Evolutionary conservation across 2,888 invertebrate species (phyloP), one percentile per base, ranked within the genome.

Genomic region (Arctia plantaginis): DNA sequence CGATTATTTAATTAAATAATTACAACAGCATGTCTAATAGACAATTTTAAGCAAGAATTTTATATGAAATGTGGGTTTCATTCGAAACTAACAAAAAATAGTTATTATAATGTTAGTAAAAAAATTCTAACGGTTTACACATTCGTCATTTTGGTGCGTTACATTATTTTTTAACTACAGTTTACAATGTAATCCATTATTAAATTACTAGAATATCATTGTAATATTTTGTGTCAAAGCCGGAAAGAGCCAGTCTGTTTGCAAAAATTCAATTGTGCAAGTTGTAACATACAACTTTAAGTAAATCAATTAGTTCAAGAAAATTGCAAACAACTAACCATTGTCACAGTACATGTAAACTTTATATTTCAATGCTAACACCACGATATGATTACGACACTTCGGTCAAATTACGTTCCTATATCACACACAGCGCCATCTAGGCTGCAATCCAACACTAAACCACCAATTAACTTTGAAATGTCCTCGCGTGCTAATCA

Each of bases 111-210:
- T 79, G 86, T 91, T 90, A 90, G 87, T 88, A 88, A 82, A 80
- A 82, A 86, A 89, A 86, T 77, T 86, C 89, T 91, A 90, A 79
- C 83, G 85, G 82, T 87, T 83, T 86, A 75, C 67, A 73, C 69
- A 77, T 69, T 73, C 73, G 73, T 77, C 74, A 68, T 70, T 3
- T 47, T 15, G 69, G 20, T 59, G 30, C 74, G 64, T 73, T 69
- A 77, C 79, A 81, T 68, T 62, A 55, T 64, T 69, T 23, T 13
- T 12, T 20, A 68, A 47, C 47, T 33, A 69, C 15, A 39, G 64
- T 71, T 73, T 30, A 41, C 33, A 59, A 64, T 73, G 68, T 74
- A 67, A 80, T 75, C 76, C 72, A 55, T 18, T 51, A 39, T 41
- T 18, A 33, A 64, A 47, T 39, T 35, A 68, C 27, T 39, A 35